A percentile compares a stretch with the other conserved stretches of the same genome.
These are phyloP conservation scores for Sipha maydis DNA, from an alignment of 2,888 invertebrate genomes.

Conservation along the genomic window DNA sequence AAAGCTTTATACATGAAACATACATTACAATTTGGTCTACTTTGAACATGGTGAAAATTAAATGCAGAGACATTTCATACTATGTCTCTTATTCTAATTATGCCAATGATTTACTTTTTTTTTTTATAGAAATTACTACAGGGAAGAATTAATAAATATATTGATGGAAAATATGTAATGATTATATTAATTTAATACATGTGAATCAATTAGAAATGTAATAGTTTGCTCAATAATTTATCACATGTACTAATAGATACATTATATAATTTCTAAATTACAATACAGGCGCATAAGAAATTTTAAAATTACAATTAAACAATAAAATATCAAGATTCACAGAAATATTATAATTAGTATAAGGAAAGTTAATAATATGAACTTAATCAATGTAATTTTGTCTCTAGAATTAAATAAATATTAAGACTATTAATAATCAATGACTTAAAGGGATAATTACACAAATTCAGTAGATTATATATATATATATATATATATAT, in stretches of 20 bases:
- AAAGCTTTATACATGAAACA: no score
- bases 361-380: not conserved
- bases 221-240: conserved; percentile 30
- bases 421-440: not conserved
- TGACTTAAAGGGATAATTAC: not conserved
- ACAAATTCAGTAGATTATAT: not conserved
- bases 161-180: not conserved
- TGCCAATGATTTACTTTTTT: no score
- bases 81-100: no score
- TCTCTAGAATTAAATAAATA: not conserved
- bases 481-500: not conserved
- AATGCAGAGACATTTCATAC: no score
- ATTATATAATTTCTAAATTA: not conserved
- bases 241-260: not conserved
- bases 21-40: no score
- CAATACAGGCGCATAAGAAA: not conserved
- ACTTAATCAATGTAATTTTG: not conserved
- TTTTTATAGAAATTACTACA: no score
- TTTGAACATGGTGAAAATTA: no score
- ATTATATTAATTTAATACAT: conserved; percentile 1
- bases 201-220: conserved; percentile 1
- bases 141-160: not conserved
- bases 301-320: not conserved
- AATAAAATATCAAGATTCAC: not conserved
- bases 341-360: not conserved